phyloP scores from a whole-genome alignment of 2,888 invertebrate genomes.

The Seladonia tumulorum region DNA sequence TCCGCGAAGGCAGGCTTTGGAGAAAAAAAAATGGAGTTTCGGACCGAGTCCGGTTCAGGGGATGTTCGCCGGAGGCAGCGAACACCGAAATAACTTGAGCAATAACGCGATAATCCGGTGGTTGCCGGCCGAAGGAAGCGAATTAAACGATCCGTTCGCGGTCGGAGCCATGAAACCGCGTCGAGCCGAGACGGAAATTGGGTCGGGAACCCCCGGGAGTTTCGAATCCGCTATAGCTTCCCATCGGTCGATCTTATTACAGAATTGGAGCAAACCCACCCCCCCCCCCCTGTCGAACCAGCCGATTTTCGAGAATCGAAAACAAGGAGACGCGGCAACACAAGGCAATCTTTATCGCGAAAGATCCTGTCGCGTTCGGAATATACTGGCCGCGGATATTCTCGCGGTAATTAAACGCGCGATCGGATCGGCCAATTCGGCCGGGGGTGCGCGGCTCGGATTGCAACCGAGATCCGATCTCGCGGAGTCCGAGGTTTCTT shows the following conservation, averaged over 20 bases:
- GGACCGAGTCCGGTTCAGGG: not conserved
- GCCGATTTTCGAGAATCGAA: slow-evolving; percentile 62
- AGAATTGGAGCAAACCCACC: slow-evolving; percentile 53
- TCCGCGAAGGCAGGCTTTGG: slow-evolving; percentile 9
- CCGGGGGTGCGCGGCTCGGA: not conserved
- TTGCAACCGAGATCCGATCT: slow-evolving; percentile 25
- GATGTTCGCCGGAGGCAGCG: slow-evolving; percentile 12
- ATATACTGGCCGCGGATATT: not conserved
- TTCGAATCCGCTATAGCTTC: slow-evolving; percentile 43
- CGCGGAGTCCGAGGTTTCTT: slow-evolving; percentile 17
- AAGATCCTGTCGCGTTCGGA: not conserved
- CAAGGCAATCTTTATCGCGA: slow-evolving; percentile 27
- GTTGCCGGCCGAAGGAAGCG: slow-evolving; percentile 54
- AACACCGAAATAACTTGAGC: slow-evolving; percentile 56
- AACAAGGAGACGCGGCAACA: not conserved
- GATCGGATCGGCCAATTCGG: slow-evolving; percentile 29
- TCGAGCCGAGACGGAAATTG: slow-evolving; percentile 67
- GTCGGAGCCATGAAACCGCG: slow-evolving; percentile 57
- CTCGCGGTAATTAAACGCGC: slow-evolving; percentile 36
- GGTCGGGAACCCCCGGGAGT: slow-evolving; percentile 64
- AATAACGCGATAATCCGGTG: slow-evolving; percentile 65
- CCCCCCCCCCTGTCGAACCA: slow-evolving; percentile 48
- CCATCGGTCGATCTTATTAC: slow-evolving; percentile 66
- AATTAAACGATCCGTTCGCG: slow-evolving; percentile 69
- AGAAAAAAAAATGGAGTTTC: not conserved